Conservation (phyloP, 1,140 invertebrate genomes). For the Metopolophium dirhodum region DNA sequence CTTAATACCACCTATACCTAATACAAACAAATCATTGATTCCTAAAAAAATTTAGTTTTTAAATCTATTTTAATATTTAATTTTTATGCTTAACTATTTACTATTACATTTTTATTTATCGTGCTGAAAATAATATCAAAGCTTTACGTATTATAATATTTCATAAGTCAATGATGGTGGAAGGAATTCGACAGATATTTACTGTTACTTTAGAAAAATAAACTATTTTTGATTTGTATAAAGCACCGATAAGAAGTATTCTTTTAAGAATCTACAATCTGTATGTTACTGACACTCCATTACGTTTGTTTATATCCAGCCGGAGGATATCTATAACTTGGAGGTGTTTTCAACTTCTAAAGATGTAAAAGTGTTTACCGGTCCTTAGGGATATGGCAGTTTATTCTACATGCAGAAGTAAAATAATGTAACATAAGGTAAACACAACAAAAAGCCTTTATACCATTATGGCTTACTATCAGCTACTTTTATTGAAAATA, state of each 20-base stretch:
- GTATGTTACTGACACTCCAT: constrained; percentile 30
- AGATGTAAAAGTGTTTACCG: constrained; percentile 49
- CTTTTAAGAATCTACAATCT: constrained; percentile 21
- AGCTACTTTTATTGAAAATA: constrained; percentile 23
- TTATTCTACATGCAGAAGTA: constrained; percentile 29
- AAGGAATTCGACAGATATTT: background rate
- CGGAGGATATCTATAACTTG: background rate
- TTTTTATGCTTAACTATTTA: background rate
- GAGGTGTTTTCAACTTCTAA: constrained; percentile 30
- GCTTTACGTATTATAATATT: background rate
- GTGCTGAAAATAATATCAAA: background rate
- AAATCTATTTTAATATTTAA: background rate
- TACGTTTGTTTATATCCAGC: constrained; percentile 13
- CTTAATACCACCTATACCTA: too few species aligned
- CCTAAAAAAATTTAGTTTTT: too few species aligned
- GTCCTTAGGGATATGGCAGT: constrained; percentile 23
- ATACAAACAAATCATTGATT: too few species aligned
- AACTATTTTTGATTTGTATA: constrained; percentile 23
- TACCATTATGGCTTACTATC: constrained; percentile 17
- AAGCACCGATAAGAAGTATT: background rate
- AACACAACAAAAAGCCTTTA: constrained; percentile 40
- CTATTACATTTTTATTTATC: background rate
- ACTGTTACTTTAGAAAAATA: background rate
- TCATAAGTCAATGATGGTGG: background rate
- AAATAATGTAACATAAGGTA: background rate